These are phyloP conservation scores for Adrianichthys oophorus DNA, from an alignment of 2,797 vertebrate genomes.

Conservation along the genomic window DNA sequence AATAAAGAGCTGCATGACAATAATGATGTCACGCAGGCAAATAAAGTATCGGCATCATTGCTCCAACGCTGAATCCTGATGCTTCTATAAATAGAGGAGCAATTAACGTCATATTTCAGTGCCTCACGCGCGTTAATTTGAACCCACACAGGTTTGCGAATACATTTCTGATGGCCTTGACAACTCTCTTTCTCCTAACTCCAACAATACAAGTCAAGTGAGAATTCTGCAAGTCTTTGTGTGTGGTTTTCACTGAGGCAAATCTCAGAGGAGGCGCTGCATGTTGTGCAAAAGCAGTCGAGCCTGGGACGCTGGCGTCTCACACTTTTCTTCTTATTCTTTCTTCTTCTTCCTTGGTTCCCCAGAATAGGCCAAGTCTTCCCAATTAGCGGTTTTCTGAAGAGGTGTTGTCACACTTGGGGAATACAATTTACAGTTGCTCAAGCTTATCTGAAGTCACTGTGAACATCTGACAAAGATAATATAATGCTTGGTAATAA, in stretches of 20 bases:
- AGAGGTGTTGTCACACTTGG: constrained; percentile 65
- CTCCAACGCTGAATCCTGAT: constrained; percentile 43
- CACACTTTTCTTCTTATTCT: constrained; percentile 53
- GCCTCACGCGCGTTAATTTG: constrained; percentile 53
- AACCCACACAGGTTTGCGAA: constrained; percentile 54
- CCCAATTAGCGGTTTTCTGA: constrained; percentile 72
- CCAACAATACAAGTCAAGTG: constrained; percentile 54
- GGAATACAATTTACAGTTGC: constrained; percentile 71
- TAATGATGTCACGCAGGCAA: constrained; percentile 57
- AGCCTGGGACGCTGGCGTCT: constrained; percentile 59
- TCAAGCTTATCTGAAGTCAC: constrained; percentile 55
- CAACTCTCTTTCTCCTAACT: constrained; percentile 62
- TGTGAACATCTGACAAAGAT: constrained; percentile 44
- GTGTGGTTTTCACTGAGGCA: constrained; percentile 60
- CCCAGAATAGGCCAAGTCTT: constrained; percentile 62
- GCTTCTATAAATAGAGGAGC: constrained; percentile 58
- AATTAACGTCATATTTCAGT: constrained; percentile 49
- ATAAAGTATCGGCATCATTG: constrained; percentile 42
- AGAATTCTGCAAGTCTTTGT: constrained; percentile 66
- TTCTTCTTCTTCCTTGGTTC: constrained; percentile 40
- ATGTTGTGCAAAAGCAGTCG: constrained; percentile 63
- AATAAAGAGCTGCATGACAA: constrained; percentile 41
- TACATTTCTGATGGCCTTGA: constrained; percentile 62
- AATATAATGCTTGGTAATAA: constrained; percentile 50
- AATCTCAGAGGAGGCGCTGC: constrained; percentile 65